A percentile compares a stretch with the other conserved stretches of the same genome.
phyloP scores from a whole-genome alignment of 2,888 invertebrate species.

The Halocaridina rubra region DNA sequence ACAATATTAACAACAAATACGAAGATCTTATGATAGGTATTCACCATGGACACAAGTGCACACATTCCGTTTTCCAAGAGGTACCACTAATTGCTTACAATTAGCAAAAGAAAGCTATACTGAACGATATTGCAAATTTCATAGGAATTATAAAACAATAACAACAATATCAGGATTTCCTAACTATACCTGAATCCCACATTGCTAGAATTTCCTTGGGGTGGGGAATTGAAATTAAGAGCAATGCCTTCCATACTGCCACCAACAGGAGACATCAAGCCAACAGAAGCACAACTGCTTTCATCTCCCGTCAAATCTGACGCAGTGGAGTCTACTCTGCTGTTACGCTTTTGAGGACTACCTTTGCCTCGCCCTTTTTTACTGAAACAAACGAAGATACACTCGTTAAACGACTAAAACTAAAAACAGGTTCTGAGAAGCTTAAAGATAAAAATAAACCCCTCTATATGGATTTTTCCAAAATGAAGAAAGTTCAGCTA shows the following conservation, averaged over 20 bases:
- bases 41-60: too few relatives aligned
- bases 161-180: too few relatives aligned
- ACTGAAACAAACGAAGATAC: too few relatives aligned
- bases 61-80: too few relatives aligned
- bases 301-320: conserved; percentile 48
- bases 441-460: neutral
- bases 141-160: too few relatives aligned
- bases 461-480: neutral
- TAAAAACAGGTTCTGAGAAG: neutral
- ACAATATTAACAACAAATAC: too few relatives aligned
- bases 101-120: too few relatives aligned
- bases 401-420: too few relatives aligned
- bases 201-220: conserved; percentile 21
- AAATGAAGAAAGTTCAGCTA: neutral
- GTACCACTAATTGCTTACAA: too few relatives aligned
- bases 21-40: too few relatives aligned
- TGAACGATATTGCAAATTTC: too few relatives aligned
- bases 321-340: conserved; percentile 28
- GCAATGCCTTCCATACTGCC: conserved; percentile 29
- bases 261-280: conserved; percentile 34
- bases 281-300: conserved; percentile 52
- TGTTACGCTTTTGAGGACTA: conserved; percentile 43
- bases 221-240: conserved; percentile 42
- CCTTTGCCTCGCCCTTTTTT: conserved; percentile 53
- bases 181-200: conserved; percentile 49